phyloP scores from a whole-genome alignment of 2,888 invertebrate genomes.

The Caenorhabditis drosophilae region DNA sequence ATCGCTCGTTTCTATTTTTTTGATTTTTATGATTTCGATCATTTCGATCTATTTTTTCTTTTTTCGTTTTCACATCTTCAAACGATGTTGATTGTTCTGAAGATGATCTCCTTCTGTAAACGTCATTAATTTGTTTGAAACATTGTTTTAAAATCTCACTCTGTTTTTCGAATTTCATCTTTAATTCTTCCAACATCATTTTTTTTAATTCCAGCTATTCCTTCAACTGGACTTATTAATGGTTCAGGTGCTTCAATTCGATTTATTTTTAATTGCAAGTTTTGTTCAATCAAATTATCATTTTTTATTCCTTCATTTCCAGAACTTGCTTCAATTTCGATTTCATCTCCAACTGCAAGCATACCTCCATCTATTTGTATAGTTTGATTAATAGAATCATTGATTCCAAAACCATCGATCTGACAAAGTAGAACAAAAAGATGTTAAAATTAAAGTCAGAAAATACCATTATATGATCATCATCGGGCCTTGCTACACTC shows the following conservation, averaged over 20 bases:
- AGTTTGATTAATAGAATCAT: too few relatives aligned
- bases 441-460: neutral
- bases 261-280: neutral
- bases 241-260: neutral
- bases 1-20: neutral
- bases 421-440: too few relatives aligned
- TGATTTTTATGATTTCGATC: neutral
- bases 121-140: too few relatives aligned
- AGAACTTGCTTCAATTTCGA: too few relatives aligned
- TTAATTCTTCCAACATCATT: neutral
- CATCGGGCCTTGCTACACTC: neutral
- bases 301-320: too few relatives aligned
- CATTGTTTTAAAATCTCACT: too few relatives aligned
- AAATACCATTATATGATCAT: neutral
- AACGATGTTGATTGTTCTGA: neutral
- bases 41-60: neutral
- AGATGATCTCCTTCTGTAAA: neutral
- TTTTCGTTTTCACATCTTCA: neutral
- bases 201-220: neutral
- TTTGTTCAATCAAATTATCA: neutral
- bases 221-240: neutral
- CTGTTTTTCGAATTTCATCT: neutral
- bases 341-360: conserved; percentile 11
- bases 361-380: neutral
- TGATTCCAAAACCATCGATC: too few relatives aligned